Conservation (phyloP, 2,888 invertebrate genomes). For the Hirtodrosophila trivittata region DNA sequence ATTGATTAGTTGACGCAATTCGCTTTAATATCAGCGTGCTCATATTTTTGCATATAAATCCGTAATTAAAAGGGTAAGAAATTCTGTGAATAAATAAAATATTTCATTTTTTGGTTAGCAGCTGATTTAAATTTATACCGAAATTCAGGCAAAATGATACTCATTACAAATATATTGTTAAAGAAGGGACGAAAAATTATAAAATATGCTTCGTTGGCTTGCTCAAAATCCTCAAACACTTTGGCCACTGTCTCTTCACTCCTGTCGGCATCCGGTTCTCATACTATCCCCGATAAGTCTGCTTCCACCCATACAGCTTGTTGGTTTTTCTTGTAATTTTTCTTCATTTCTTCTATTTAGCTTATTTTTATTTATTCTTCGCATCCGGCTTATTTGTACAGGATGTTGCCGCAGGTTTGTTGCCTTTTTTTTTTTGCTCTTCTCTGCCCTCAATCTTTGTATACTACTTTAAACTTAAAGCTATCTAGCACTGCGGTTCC, state of each 20-base stretch:
- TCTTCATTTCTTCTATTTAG: constrained; percentile 59
- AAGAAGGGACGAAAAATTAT: constrained; percentile 27
- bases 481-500: not conserved
- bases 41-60: constrained; percentile 20
- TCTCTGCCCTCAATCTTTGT: not conserved
- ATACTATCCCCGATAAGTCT: not conserved
- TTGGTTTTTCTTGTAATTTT: constrained; percentile 42
- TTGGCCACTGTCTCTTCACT: constrained; percentile 33
- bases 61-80: constrained; percentile 58
- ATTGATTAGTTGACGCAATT: constrained; percentile 65
- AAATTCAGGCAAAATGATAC: constrained; percentile 37
- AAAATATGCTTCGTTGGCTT: constrained; percentile 36
- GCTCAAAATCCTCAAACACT: constrained; percentile 38
- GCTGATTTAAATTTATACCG: constrained; percentile 71
- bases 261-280: constrained; percentile 38
- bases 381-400: constrained; percentile 66
- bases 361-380: constrained; percentile 55
- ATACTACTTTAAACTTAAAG: constrained; percentile 4
- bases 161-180: constrained; percentile 29
- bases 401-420: constrained; percentile 58
- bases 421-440: constrained; percentile 21
- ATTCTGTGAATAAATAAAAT: constrained; percentile 58
- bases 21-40: constrained; percentile 3
- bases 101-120: constrained; percentile 16
- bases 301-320: not conserved